Conservation (phyloP, 2,113 vertebrate genomes). For the Erpornis zantholeuca region DNA sequence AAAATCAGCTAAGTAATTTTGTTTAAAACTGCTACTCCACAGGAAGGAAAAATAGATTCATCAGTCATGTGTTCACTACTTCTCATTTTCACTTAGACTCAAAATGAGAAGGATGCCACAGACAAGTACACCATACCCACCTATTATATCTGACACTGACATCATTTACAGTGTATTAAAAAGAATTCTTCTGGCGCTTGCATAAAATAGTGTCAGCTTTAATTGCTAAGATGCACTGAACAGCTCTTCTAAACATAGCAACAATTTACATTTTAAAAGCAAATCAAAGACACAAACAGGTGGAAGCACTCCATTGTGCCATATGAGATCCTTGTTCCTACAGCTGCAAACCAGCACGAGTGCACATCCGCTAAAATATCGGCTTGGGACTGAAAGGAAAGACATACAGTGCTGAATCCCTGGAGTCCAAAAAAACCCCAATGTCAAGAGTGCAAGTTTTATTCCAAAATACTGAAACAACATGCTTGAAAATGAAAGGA, state of each 20-base stretch:
- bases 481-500: background rate
- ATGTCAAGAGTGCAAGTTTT: background rate
- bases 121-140: background rate
- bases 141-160: conserved; percentile 4
- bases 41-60: background rate
- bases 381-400: background rate
- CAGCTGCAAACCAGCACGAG: background rate
- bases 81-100: background rate
- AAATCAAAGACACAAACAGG: conserved; percentile 30
- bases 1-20: background rate
- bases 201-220: conserved; percentile 18
- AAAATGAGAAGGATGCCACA: background rate
- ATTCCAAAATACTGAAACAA: background rate
- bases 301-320: conserved; percentile 24
- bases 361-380: background rate
- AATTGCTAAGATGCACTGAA: conserved; percentile 9
- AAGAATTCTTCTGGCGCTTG: conserved; percentile 7
- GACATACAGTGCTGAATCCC: background rate
- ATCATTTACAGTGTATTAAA: conserved; percentile 8
- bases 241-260: conserved; percentile 25
- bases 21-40: background rate
- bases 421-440: background rate
- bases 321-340: background rate
- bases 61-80: background rate
- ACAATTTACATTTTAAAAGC: conserved; percentile 45